Conservation (phyloP, 2,113 vertebrate genomes). For the human (Homo sapiens) region DNA sequence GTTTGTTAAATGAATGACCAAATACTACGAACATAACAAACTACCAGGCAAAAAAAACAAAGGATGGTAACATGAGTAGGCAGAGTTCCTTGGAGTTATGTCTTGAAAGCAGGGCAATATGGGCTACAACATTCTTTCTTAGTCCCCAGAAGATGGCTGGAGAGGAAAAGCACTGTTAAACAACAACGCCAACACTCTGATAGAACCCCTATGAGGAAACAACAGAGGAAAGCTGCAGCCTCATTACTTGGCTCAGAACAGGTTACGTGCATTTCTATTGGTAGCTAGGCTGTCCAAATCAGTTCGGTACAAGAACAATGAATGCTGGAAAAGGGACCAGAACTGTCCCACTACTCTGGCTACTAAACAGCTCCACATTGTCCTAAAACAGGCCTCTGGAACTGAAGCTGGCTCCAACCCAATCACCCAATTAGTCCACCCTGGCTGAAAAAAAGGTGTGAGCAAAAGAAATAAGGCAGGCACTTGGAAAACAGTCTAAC, state of each 20-base stretch:
- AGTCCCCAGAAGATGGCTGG: neutral
- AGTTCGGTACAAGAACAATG: neutral
- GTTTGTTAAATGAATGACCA: neutral
- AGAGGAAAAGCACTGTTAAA: neutral
- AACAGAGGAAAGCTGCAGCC: neutral
- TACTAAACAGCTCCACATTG: neutral
- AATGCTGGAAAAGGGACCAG: neutral
- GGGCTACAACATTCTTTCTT: neutral
- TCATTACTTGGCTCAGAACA: neutral
- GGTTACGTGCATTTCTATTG: neutral
- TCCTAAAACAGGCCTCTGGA: neutral
- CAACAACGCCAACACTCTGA: neutral
- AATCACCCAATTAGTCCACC: neutral
- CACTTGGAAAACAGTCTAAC: neutral
- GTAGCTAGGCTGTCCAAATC: neutral
- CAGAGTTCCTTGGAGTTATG: neutral
- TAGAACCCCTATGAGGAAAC: neutral
- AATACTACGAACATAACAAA: neutral
- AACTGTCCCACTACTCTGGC: neutral
- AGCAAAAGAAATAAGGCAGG: neutral
- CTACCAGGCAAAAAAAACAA: neutral
- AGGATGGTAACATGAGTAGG: neutral
- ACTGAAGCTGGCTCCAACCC: neutral
- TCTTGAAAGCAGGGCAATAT: neutral
- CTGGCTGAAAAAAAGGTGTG: neutral